Evolutionary conservation across 30 jellyfish, hydroid and myxozoan species (phyloP).

Genomic region (Cassiopea andromeda): DNA sequence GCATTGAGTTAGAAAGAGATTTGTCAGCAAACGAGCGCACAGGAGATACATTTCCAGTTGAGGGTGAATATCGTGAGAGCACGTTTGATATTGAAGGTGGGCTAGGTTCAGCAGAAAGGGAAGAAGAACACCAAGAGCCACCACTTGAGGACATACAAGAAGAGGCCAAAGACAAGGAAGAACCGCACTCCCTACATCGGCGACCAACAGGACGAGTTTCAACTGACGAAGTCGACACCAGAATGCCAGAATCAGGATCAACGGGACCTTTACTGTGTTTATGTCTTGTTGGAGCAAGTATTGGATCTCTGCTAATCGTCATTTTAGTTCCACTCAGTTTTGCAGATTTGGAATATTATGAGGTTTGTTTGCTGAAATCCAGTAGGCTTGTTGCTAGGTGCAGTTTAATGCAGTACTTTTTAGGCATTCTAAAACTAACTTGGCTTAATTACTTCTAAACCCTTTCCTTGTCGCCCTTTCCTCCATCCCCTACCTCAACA

Average conservation of each 20-base stretch:
- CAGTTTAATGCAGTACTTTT: background rate
- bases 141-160: background rate
- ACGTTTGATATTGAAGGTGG: background rate
- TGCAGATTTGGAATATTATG: conserved; percentile 66
- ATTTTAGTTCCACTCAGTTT: conserved; percentile 67
- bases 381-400: background rate
- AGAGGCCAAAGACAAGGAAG: background rate
- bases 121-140: background rate
- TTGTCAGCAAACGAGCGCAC: background rate
- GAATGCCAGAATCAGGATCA: background rate
- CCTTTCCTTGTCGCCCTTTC: too few species aligned
- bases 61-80: background rate
- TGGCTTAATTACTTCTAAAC: too few species aligned
- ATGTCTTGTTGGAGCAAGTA: conserved; percentile 34
- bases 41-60: background rate
- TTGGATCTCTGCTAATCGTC: conserved; percentile 62
- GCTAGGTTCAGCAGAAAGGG: background rate
- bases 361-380: conserved; percentile 33
- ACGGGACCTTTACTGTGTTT: conserved; percentile 5
- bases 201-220: conserved; percentile 1
- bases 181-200: background rate
- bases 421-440: background rate
- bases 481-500: too few species aligned
- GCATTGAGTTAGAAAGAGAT: background rate
- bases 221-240: background rate